Base-by-base conservation (phyloP, 2,113 vertebrate genomes). In the Stigmatopora argus region DNA sequence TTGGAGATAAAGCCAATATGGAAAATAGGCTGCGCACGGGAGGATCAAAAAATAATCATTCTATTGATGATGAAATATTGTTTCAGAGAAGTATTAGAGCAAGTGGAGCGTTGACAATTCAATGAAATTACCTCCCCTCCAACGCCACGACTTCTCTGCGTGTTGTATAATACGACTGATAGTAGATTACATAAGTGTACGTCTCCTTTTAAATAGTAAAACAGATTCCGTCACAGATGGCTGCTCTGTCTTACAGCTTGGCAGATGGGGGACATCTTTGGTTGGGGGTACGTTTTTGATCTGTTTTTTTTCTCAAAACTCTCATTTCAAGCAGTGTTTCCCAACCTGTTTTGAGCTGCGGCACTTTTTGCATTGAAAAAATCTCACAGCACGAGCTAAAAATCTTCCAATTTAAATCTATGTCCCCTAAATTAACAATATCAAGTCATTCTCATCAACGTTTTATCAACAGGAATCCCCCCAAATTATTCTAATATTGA, bases 261-360 rank as follows among this genome's bases (percentile, higher is more conserved):
- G 82, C 91, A 91, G 91, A 91, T 91, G 88, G 87, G 80, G 74
- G 84, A 17, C 78, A 78, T 90, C 79, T 77, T 84, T 81, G 84
- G 77, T 74, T 78, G 23, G 46, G 18, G 48, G 46, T 17, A 31
- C 9, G 3, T 64, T 64, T 48, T 64, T 46, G 12, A 21, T 23
- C 17, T n/a, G 21, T 14, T 4, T 64, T 47, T 35, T 35, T 19
- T 35, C n/a, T 58, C 5, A 5, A 58, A 58, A 4, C 46, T 10
- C 58, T 3, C 5, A 61, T 55, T 61, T 21, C 8, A 4, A 51
- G 18, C 1, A 21, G 12, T 12, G 26, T 31, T 31, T 31, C 26
- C 3, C 26, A 31, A 31, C 26, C 26, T 31, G 26, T 31, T 31
- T 31, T 31, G 26, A 31, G 26, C 26, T 31, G 26, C 1, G 26